Conservation (phyloP, 2,797 vertebrate species). For the Lepidocolaptes lacrymiger region DNA sequence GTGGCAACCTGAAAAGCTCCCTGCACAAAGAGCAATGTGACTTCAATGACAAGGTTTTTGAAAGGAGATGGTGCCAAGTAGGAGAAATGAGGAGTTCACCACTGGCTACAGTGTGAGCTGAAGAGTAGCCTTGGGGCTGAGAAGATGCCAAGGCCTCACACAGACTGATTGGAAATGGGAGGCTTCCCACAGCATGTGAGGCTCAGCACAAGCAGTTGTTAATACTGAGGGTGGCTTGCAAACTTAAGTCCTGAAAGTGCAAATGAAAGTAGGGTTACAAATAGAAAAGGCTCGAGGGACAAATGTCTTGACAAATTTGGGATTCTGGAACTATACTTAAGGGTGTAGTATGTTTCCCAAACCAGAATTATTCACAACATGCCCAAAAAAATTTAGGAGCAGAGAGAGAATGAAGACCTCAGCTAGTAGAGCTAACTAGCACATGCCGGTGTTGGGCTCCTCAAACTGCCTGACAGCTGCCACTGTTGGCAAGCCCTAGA, state of each 20-base stretch:
- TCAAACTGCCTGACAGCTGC: not conserved
- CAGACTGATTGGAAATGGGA: not conserved
- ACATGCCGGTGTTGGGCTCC: not conserved
- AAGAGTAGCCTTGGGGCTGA: not conserved
- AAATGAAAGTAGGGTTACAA: not conserved
- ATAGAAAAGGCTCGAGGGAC: not conserved
- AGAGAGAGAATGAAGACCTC: not conserved
- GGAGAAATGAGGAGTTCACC: not conserved
- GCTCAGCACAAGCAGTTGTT: not conserved
- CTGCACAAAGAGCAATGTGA: not conserved
- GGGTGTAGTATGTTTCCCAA: not conserved
- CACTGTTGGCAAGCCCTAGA: not conserved
- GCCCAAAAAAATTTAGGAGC: not conserved
- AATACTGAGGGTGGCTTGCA: not conserved
- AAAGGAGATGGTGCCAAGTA: not conserved
- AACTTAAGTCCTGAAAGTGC: not conserved
- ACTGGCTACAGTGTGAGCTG: fast-evolving
- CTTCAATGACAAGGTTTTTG: not conserved
- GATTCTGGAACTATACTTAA: not conserved
- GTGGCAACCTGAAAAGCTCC: not conserved
- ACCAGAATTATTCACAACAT: not conserved
- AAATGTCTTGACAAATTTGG: not conserved
- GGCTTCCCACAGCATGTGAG: not conserved
- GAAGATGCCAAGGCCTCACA: not conserved
- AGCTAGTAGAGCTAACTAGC: not conserved